Conservation (phyloP, 1,140 invertebrate genomes). For the Caenorhabditis briggsae region DNA sequence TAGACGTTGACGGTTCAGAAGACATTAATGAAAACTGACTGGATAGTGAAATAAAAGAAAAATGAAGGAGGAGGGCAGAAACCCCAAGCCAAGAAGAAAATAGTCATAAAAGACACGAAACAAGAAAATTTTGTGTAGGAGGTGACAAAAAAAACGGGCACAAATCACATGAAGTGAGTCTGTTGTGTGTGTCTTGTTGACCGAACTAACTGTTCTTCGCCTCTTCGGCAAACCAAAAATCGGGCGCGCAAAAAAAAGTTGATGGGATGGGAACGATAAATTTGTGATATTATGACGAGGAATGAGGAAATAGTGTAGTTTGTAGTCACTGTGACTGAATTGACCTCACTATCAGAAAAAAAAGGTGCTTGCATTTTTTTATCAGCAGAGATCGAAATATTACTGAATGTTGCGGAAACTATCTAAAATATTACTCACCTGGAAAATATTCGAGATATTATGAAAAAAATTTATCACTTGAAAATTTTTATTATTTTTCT, state of each 20-base stretch:
- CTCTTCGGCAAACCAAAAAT: slow-evolving; percentile 16
- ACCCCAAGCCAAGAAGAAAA: not conserved
- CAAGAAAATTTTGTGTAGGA: slow-evolving; percentile 1
- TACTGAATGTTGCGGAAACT: too few relatives aligned
- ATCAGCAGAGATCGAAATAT: too few relatives aligned
- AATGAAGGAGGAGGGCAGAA: not conserved
- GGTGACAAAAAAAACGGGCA: slow-evolving; percentile 6
- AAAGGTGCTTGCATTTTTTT: not conserved
- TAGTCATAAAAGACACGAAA: slow-evolving; percentile 25
- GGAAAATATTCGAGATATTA: too few relatives aligned
- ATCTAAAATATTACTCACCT: too few relatives aligned
- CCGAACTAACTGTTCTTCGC: slow-evolving; percentile 16
- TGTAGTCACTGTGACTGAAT: not conserved
- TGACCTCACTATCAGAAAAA: not conserved
- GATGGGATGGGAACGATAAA: not conserved
- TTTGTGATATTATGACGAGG: not conserved
- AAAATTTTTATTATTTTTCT: too few relatives aligned
- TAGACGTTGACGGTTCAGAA: not conserved
- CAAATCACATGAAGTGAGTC: slow-evolving; percentile 33
- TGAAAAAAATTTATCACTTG: too few relatives aligned
- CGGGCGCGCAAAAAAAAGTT: not conserved
- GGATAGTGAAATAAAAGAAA: not conserved
- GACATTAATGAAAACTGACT: not conserved
- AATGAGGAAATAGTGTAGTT: not conserved
- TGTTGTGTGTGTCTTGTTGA: slow-evolving; percentile 42